Evolutionary conservation across 2,113 vertebrate genomes (phyloP).

Genomic region (Arizona elegans): DNA sequence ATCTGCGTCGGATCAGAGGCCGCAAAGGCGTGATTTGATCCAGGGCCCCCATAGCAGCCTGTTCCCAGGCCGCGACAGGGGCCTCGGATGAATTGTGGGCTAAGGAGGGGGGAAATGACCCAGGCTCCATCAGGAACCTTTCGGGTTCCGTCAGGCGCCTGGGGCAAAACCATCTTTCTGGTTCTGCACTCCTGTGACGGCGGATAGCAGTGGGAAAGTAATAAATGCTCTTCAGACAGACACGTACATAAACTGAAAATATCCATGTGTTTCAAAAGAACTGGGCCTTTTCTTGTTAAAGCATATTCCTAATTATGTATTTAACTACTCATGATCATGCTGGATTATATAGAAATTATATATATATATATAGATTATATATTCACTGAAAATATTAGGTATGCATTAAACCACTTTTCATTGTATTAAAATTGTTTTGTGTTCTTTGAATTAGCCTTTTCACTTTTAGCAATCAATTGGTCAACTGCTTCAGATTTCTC

Average conservation of each 20-base stretch:
- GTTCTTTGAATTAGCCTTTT: not conserved
- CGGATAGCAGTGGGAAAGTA: too few relatives aligned
- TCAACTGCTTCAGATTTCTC: not conserved
- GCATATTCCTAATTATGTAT: not conserved
- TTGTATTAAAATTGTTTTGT: not conserved
- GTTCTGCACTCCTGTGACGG: too few relatives aligned
- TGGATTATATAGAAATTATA: not conserved
- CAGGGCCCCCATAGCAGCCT: too few relatives aligned
- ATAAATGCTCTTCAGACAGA: slow-evolving; percentile 11
- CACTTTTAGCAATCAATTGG: not conserved
- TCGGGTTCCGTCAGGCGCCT: too few relatives aligned
- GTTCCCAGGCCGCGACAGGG: too few relatives aligned
- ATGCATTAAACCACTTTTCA: not conserved
- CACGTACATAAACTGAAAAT: slow-evolving; percentile 4
- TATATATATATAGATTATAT: too few relatives aligned
- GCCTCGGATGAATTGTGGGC: too few relatives aligned
- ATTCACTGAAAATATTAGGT: not conserved
- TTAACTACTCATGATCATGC: not conserved
- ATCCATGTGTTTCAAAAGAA: not conserved
- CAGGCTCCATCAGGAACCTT: too few relatives aligned
- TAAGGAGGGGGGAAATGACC: too few relatives aligned
- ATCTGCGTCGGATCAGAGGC: too few relatives aligned
- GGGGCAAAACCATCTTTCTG: too few relatives aligned
- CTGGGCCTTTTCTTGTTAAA: not conserved
- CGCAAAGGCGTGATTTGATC: too few relatives aligned